Base-by-base conservation (phyloP, 2,888 invertebrate species). In the Ophioninae sp. region DNA sequence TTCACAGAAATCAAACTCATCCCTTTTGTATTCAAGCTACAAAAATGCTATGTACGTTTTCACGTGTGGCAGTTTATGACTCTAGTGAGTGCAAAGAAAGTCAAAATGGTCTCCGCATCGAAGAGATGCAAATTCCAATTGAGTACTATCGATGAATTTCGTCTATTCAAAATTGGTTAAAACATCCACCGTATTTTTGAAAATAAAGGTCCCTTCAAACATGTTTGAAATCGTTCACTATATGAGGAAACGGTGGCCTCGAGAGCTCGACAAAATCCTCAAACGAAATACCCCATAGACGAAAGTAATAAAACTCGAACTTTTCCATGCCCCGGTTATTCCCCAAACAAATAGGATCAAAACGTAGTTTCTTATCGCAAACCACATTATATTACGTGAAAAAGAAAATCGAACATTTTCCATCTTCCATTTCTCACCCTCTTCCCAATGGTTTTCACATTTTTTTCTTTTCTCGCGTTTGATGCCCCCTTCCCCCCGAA, bases 241-340 rank as follows among this genome's bases (percentile, higher is more conserved):
- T 17, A 50, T 13, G 17, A 50, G 50, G 17, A 13, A 50, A 50
- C 6, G 17, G 13, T 17, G 17, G 17, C 50, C 50, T 13, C 50
- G 17, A 50, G 44, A 44, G 17, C 50, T 13, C 50, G 0, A 50
- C 13, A 13, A 17, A 50, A 50, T 13, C 50, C 17, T 50, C 17
- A 13, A 50, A 17, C 50, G 17, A 17, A 17, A 50, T 17, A 1
- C 17, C 3, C 10, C 5, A 50, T 50, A 50, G 5, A 50, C 10
- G 10, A 17, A 50, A 50, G 50, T 8, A 50, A 0, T 13, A 50
- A 17, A 50, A 17, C 17, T 10, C 64, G 13, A 57, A 59, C 21
- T 65, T 76, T 59, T 65, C 59, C 37, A 67, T 76, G 67, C 67
- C 37, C 39, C 57, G 37, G 67, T 67, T 65, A 56, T 67, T 39